phyloP scores from a whole-genome alignment of 2,113 vertebrate species.

The Tupaia tana region DNA sequence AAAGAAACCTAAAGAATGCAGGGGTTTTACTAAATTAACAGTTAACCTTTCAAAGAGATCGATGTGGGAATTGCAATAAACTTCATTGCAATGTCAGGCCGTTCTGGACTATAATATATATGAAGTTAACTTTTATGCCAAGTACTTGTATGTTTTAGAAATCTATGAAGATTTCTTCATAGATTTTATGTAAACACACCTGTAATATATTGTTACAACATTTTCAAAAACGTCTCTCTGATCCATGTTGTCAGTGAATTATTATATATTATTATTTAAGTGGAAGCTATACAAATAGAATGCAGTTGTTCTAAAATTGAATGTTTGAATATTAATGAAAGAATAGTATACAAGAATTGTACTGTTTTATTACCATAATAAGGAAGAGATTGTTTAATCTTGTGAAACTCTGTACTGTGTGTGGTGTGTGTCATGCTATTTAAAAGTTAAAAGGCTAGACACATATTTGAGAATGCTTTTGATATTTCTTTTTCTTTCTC shows the following conservation, averaged over 20 bases:
- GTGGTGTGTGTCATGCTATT: neutral
- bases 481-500: neutral
- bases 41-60: constrained; percentile 36
- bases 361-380: neutral
- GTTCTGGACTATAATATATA: constrained; percentile 19
- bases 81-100: neutral
- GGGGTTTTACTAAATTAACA: constrained; percentile 32
- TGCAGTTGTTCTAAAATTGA: neutral
- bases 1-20: neutral
- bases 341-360: neutral
- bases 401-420: neutral
- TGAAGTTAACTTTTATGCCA: constrained; percentile 26
- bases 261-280: constrained; percentile 37
- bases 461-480: constrained; percentile 31
- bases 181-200: constrained; percentile 56
- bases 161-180: neutral
- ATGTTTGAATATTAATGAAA: constrained; percentile 11
- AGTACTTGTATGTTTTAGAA: neutral
- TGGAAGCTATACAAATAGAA: constrained; percentile 20
- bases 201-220: constrained; percentile 27
- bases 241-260: constrained; percentile 30
- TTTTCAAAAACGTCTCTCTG: neutral
- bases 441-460: constrained; percentile 38
- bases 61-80: constrained; percentile 28
- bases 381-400: constrained; percentile 38